Conservation (phyloP, 2,888 invertebrate species). For the Auanema sp. region DNA sequence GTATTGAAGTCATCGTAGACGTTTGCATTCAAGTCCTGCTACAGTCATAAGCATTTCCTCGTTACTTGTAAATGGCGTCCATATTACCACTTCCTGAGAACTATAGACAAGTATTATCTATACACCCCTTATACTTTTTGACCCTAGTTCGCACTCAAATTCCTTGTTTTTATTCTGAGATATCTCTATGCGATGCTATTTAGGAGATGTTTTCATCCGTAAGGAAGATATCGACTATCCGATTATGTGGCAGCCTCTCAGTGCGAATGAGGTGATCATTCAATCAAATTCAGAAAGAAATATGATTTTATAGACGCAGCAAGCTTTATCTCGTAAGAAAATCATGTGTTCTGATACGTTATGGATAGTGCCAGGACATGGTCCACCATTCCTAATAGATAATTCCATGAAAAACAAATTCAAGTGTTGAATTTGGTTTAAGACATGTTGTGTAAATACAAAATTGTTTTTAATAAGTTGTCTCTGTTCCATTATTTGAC, state of each 20-base stretch:
- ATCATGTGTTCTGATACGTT: slow-evolving; percentile 46
- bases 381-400: slow-evolving; percentile 39
- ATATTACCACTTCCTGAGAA: no score
- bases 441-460: slow-evolving; percentile 1
- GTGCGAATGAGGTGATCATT: slow-evolving; percentile 39
- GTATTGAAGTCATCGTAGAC: no score
- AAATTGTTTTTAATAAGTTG: no score
- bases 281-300: not conserved
- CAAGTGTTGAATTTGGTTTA: slow-evolving; percentile 31
- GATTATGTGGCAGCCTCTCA: slow-evolving; percentile 59
- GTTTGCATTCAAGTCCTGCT: no score
- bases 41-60: no score
- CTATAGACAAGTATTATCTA: no score
- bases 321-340: slow-evolving; percentile 21
- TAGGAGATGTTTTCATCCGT: slow-evolving; percentile 47
- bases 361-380: slow-evolving; percentile 59
- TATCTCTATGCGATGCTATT: slow-evolving; percentile 3
- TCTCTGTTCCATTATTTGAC: no score
- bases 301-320: slow-evolving; percentile 9
- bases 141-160: no score
- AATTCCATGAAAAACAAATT: slow-evolving; percentile 22
- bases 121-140: no score
- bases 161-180: slow-evolving; percentile 16
- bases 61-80: no score
- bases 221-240: slow-evolving; percentile 56